Percentiles rank a stretch among this genome's conserved stretches.
phyloP scores from a whole-genome alignment of 2,113 vertebrate genomes.

The Junco hyemalis region DNA sequence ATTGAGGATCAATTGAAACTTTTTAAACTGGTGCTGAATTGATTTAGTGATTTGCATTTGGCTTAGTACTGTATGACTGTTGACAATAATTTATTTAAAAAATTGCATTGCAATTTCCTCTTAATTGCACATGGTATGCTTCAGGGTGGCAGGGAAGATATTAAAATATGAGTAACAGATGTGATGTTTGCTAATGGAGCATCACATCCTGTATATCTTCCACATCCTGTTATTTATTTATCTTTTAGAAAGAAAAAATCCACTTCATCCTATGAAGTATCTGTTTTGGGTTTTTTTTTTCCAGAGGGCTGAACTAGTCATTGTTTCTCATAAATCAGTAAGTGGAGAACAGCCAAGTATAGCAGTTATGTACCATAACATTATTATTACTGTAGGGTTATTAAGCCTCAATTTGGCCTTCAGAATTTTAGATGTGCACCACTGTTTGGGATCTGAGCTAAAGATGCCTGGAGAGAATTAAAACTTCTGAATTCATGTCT shows the following conservation, averaged over 20 bases:
- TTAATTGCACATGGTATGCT: slow-evolving; percentile 46
- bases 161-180: slow-evolving; percentile 66
- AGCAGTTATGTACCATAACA: not conserved
- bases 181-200: slow-evolving; percentile 28
- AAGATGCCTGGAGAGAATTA: not conserved
- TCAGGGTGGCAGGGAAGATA: slow-evolving; percentile 42
- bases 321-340: not conserved
- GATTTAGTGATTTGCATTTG: slow-evolving; percentile 44
- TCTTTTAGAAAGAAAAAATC: not conserved
- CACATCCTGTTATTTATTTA: slow-evolving; percentile 36
- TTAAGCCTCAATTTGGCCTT: not conserved
- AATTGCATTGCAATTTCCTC: slow-evolving; percentile 36
- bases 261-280: not conserved
- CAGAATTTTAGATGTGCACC: not conserved
- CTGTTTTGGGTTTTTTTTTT: not conserved
- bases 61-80: not conserved
- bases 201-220: slow-evolving; percentile 26
- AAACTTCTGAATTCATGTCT: not conserved
- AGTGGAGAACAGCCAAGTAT: not conserved
- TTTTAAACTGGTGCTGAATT: slow-evolving; percentile 25
- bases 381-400: not conserved
- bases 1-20: slow-evolving; percentile 55
- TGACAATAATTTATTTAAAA: slow-evolving; percentile 26
- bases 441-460: not conserved
- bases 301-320: not conserved